Evolutionary conservation across 2,888 invertebrate species (phyloP), one percentile per base, ranked within the genome.

Genomic region (Fragum sueziense): DNA sequence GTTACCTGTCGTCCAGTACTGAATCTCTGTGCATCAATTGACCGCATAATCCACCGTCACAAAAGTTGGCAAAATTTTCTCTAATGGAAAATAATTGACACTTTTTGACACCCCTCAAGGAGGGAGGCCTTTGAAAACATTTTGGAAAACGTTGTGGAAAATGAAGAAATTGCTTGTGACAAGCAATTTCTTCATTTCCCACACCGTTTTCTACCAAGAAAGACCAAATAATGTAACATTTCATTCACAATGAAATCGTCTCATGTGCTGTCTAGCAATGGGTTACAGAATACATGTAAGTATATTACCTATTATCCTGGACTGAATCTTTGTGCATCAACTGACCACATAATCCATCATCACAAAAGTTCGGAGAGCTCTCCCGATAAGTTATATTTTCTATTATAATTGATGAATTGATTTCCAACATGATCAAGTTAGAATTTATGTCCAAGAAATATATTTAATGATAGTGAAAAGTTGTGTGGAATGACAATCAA

Each of bases 331-430:
- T 54, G 25, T 34, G 54, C 33, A 70, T 57, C 54, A 52, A 34
- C n/a, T 70, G 70, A 54, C 31, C n/a, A 54, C 70, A 70, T n/a
- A 33, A n/a, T 34, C 70, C 70, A 20, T 54, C 25, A 33, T 54
- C 54, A 34, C 70, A 70, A 17, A 54, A 7, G 25, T 69, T 11
- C 11, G n/a, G 14, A 22, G 22, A 37, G 27, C 7, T 34, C 9
- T 41, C 41, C 6, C 65, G 14, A 27, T 65, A 14, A 2, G 65
- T 41, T n/a, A 65, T n/a, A 25, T 65, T 65, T 25, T 41, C 33
- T 0, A 65, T 22, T 22, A 37, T 41, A 9, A 41, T 1, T 41
- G 27, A 41, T 34, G 65, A 65, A 65, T 65, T 65, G 20, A 65
- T 17, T 9, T 9, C 25, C 34, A 41, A 14, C 41, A 41, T 65